Evolutionary conservation across 1,140 invertebrate species (phyloP).

Genomic region (Ptiloglossa arizonensis): DNA sequence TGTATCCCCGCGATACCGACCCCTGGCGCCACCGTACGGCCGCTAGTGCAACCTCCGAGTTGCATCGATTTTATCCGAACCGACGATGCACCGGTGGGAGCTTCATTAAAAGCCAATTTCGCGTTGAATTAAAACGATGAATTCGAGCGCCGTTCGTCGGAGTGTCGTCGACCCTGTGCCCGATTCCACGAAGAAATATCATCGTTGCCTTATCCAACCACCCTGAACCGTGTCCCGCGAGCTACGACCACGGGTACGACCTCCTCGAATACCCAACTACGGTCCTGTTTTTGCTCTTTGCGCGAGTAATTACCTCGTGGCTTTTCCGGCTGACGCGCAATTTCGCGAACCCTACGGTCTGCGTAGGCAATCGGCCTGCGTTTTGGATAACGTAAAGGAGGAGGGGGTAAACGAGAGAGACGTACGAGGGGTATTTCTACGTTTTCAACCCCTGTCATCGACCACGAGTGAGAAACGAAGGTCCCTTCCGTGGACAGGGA

Average conservation of each 20-base stretch:
- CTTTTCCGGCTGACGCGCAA: constrained; percentile 58
- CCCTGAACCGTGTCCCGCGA: too few species aligned
- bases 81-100: background rate
- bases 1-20: background rate
- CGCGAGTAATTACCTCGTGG: constrained; percentile 44
- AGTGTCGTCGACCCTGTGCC: background rate
- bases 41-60: constrained; percentile 43
- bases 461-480: background rate
- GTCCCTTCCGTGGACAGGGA: constrained; percentile 60
- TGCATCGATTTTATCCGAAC: constrained; percentile 62
- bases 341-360: too few species aligned
- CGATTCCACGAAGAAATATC: background rate
- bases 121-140: constrained; percentile 13
- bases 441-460: constrained; percentile 53
- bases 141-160: constrained; percentile 3
- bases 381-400: too few species aligned
- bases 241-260: too few species aligned
- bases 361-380: constrained; percentile 40
- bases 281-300: constrained; percentile 29
- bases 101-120: constrained; percentile 30
- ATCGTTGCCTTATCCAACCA: too few species aligned
- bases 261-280: background rate
- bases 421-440: constrained; percentile 74
- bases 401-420: constrained; percentile 53
- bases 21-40: constrained; percentile 64